Evolutionary conservation across 2,797 vertebrate species (phyloP).

Genomic region (Myiothlypis coronata): DNA sequence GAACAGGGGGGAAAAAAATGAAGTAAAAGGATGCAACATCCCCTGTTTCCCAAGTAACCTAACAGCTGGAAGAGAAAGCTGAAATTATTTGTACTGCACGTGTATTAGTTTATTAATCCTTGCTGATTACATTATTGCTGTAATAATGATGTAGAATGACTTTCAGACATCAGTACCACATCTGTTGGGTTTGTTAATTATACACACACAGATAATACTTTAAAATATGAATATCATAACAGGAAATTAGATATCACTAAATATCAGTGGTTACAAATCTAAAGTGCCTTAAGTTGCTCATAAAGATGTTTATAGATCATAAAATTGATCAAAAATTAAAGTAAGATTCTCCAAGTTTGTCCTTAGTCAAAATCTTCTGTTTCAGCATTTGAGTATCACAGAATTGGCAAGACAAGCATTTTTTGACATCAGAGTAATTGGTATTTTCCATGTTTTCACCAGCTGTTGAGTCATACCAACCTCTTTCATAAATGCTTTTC

Average conservation of each 20-base stretch:
- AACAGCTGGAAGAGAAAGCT: neutral
- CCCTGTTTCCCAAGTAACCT: neutral
- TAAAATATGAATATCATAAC: neutral
- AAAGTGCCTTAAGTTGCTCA: neutral
- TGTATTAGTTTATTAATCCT: neutral
- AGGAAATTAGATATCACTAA: neutral
- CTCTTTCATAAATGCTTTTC: slow-evolving; percentile 99
- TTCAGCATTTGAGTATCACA: neutral
- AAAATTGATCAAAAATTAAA: neutral
- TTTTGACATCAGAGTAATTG: neutral
- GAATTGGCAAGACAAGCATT: neutral
- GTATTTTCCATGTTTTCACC: neutral
- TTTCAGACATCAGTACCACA: neutral
- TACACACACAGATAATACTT: neutral
- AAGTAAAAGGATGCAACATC: neutral
- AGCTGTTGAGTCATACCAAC: slow-evolving; percentile 71
- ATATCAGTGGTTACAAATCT: neutral
- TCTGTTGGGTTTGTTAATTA: neutral
- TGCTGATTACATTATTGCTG: fast-evolving
- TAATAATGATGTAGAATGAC: neutral
- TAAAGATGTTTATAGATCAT: neutral
- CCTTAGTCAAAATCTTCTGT: neutral
- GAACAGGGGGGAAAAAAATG: neutral
- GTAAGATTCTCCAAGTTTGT: neutral
- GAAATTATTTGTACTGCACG: fast-evolving